Conservation (phyloP, 2,797 vertebrate species). For the Gymnothorax reevesii region DNA sequence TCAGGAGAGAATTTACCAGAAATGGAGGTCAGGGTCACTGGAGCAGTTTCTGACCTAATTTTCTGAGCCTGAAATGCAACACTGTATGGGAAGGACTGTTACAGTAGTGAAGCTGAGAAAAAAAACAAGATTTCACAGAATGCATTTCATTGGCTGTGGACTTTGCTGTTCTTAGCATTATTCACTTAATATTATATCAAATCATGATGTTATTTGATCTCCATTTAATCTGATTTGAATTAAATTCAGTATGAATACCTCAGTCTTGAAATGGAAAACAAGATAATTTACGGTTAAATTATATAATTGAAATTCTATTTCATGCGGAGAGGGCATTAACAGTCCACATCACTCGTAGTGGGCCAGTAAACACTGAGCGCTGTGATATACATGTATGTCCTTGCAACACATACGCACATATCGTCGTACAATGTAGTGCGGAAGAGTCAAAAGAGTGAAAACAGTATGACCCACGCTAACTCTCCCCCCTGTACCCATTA, state of each 20-base stretch:
- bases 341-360: not conserved
- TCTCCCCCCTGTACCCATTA: slow-evolving; percentile 1
- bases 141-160: too few species aligned
- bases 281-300: not conserved
- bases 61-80: not conserved
- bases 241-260: not conserved
- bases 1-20: not conserved
- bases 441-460: not conserved
- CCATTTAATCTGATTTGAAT: not conserved
- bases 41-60: slow-evolving; percentile 3
- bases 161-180: not conserved
- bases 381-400: not conserved
- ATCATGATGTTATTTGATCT: not conserved
- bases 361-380: not conserved
- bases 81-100: not conserved
- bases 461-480: not conserved
- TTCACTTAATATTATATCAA: not conserved
- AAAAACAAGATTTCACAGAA: not conserved
- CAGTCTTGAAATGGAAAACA: not conserved
- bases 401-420: not conserved
- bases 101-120: not conserved
- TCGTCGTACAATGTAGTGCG: not conserved
- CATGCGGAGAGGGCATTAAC: not conserved
- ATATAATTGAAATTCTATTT: not conserved
- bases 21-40: not conserved